phyloP scores from a whole-genome alignment of 2,113 vertebrate species.

The Canis aureus region DNA sequence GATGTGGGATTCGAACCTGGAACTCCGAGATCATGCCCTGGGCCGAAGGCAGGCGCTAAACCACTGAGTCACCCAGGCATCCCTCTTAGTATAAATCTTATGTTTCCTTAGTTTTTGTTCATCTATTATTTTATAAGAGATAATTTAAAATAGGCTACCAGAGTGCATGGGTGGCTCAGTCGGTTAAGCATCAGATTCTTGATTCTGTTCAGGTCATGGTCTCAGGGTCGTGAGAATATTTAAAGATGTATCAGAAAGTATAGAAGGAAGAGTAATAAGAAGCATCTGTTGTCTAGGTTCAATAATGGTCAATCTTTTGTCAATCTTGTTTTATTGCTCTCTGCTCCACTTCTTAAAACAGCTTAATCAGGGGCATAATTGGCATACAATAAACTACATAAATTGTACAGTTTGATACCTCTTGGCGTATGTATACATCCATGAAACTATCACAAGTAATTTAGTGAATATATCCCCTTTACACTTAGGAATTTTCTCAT shows the following conservation, averaged over 20 bases:
- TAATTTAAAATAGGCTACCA: conserved; percentile 43
- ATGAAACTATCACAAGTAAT: neutral
- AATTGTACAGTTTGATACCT: neutral
- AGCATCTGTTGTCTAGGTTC: neutral
- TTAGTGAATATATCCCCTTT: neutral
- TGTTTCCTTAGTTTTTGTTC: neutral
- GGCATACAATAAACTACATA: neutral
- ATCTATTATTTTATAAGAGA: conserved; percentile 4
- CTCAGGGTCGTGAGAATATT: too few relatives aligned
- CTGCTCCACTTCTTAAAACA: neutral
- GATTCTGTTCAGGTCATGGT: too few relatives aligned
- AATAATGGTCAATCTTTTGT: neutral
- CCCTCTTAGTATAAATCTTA: neutral
- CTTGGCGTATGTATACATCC: neutral
- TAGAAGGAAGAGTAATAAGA: neutral
- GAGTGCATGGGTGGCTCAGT: too few relatives aligned
- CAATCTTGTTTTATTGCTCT: neutral
- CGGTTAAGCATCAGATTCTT: too few relatives aligned
- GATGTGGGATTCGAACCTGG: too few relatives aligned
- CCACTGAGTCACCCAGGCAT: too few relatives aligned
- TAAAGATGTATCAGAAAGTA: neutral
- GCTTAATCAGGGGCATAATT: neutral
- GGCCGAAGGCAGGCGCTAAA: too few relatives aligned
- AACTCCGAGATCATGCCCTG: too few relatives aligned
- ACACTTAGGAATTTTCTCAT: neutral